phyloP scores from a whole-genome alignment of 2,888 invertebrate genomes.

The Cyclophora albipunctata region DNA sequence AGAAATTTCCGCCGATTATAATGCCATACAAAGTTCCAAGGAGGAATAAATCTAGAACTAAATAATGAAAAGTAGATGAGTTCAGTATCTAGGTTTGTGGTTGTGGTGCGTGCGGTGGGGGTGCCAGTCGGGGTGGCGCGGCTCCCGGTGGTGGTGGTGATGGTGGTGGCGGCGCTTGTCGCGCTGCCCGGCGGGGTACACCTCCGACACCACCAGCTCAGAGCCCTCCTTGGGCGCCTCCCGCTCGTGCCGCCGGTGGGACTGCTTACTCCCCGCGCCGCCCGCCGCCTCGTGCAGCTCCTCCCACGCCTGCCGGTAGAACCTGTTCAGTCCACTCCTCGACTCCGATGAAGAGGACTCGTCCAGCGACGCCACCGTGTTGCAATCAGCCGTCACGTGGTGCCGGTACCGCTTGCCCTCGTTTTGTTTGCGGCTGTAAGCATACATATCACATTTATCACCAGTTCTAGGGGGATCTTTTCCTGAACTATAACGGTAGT shows the following conservation, averaged over 20 bases:
- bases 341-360: conserved; percentile 92
- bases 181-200: conserved; percentile 57
- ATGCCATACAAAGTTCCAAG: too few relatives aligned
- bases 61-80: too few relatives aligned
- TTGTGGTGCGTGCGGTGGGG: conserved; percentile 73
- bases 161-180: conserved; percentile 83
- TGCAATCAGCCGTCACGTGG: conserved; percentile 91
- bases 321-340: conserved; percentile 87
- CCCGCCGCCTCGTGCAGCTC: conserved; percentile 89
- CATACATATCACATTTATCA: neutral
- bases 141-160: conserved; percentile 84
- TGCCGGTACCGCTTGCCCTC: conserved; percentile 91
- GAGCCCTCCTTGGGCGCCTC: conserved; percentile 82
- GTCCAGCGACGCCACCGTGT: conserved; percentile 92
- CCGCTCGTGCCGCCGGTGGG: conserved; percentile 52
- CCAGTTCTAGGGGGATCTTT: neutral
- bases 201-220: conserved; percentile 84
- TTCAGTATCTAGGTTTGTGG: conserved; percentile 49
- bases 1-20: too few relatives aligned
- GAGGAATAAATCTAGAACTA: too few relatives aligned
- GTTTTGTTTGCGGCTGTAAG: conserved; percentile 64
- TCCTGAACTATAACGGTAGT: too few relatives aligned
- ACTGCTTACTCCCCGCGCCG: conserved; percentile 53
- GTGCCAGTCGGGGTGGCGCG: conserved; percentile 74
- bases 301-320: conserved; percentile 95